These are phyloP conservation scores for Plecturocebus donacophilus DNA, from an alignment of 2,113 vertebrate genomes.

Conservation along the genomic window DNA sequence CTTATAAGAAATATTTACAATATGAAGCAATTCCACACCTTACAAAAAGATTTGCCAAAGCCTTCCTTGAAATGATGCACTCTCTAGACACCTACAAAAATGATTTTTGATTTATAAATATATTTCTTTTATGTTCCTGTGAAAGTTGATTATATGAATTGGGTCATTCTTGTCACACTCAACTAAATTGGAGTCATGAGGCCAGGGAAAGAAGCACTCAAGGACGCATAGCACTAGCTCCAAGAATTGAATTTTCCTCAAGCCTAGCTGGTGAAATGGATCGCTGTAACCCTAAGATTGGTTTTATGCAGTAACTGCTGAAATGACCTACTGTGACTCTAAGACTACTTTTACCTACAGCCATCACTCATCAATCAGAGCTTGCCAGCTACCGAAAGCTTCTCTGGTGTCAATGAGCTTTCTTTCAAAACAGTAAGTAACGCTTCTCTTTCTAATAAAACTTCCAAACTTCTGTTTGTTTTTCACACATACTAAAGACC, in stretches of 20 bases:
- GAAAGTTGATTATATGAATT: background rate
- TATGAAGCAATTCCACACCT: background rate
- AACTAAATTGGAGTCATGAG: background rate
- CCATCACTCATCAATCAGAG: background rate
- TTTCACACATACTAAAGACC: background rate
- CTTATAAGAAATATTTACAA: background rate
- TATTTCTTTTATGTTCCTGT: background rate
- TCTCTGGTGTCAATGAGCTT: background rate
- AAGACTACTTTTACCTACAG: background rate
- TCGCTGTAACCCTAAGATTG: background rate
- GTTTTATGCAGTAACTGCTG: background rate
- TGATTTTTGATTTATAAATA: conserved; percentile 55
- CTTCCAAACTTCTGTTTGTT: background rate
- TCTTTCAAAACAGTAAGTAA: background rate
- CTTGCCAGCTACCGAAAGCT: background rate
- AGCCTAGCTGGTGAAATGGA: background rate
- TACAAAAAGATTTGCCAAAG: background rate
- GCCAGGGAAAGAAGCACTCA: background rate
- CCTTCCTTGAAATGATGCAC: background rate
- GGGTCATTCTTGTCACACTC: background rate
- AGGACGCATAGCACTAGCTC: background rate
- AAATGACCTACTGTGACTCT: background rate
- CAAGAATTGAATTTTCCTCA: background rate
- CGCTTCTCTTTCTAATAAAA: background rate
- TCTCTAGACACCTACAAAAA: background rate